Conservation (phyloP, 2,888 invertebrate species). For the Ectemnius continuus region DNA sequence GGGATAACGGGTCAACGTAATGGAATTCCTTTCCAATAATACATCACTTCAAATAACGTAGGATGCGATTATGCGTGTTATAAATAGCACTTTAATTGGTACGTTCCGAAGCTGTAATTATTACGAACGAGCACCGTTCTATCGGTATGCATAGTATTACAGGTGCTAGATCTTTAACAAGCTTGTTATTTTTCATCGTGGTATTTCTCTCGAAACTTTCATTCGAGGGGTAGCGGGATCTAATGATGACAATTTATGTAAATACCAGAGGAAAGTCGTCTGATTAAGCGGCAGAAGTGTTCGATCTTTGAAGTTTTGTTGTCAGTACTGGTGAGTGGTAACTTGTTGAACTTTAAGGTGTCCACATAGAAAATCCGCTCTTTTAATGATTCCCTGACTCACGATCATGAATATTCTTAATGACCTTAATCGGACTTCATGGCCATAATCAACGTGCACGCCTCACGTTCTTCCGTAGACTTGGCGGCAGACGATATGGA, state of each 20-base stretch:
- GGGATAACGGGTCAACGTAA: conserved; percentile 52
- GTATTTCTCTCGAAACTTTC: neutral
- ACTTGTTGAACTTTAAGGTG: neutral
- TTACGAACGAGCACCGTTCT: conserved; percentile 16
- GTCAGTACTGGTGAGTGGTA: neutral
- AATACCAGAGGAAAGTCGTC: neutral
- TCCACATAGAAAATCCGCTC: conserved; percentile 44
- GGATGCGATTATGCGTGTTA: conserved; percentile 61
- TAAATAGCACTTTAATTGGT: conserved; percentile 65
- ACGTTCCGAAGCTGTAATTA: conserved; percentile 56
- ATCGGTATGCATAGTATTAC: conserved; percentile 50
- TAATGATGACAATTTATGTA: neutral
- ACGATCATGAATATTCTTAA: conserved; percentile 63
- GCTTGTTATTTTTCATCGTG: conserved; percentile 3
- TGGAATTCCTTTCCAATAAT: conserved; percentile 66
- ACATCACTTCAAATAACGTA: conserved; percentile 63
- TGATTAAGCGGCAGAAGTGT: neutral
- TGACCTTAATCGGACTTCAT: conserved; percentile 61
- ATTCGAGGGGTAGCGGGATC: neutral
- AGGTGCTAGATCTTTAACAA: conserved; percentile 7
- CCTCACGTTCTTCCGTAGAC: conserved; percentile 31
- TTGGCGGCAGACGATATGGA: conserved; percentile 3
- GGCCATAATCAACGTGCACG: conserved; percentile 48
- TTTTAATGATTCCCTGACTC: conserved; percentile 51
- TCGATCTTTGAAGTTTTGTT: neutral